Percentiles rank a stretch among this genome's conserved stretches.
These are phyloP conservation scores for Phyto melanocephala DNA, from an alignment of 2,888 invertebrate species.

Conservation along the genomic window DNA sequence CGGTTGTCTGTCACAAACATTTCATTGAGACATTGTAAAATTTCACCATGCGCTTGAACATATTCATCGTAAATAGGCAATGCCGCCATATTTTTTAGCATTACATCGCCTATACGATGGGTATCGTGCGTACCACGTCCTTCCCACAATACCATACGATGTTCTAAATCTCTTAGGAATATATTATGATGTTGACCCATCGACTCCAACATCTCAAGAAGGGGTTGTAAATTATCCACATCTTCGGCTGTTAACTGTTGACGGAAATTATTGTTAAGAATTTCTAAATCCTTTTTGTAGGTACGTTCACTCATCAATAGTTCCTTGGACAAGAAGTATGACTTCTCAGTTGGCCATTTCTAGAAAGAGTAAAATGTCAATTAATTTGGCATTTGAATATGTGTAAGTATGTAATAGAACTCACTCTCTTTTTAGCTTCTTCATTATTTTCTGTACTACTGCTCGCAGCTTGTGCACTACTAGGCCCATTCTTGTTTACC, in stretches of 20 bases:
- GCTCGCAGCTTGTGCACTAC: conserved; percentile 18
- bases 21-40: conserved; percentile 89
- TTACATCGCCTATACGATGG: conserved; percentile 87
- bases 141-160: conserved; percentile 87
- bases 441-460: conserved; percentile 71
- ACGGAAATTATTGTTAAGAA: conserved; percentile 90
- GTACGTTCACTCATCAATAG: conserved; percentile 97
- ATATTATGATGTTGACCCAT: conserved; percentile 90
- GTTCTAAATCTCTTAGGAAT: conserved; percentile 88
- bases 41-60: conserved; percentile 86
- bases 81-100: conserved; percentile 84
- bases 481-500: conserved; percentile 69
- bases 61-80: conserved; percentile 85
- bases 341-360: conserved; percentile 84
- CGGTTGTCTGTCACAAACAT: conserved; percentile 85
- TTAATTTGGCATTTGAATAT: neutral
- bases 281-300: conserved; percentile 95
- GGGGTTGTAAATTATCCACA: conserved; percentile 79
- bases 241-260: conserved; percentile 84
- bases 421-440: conserved; percentile 76
- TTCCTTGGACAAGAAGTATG: conserved; percentile 94
- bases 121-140: conserved; percentile 80
- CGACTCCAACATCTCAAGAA: conserved; percentile 86
- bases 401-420: neutral
- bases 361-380: conserved; percentile 67